Conservation (phyloP, 2,113 vertebrate genomes). For the Gymnorhina tibicen region DNA sequence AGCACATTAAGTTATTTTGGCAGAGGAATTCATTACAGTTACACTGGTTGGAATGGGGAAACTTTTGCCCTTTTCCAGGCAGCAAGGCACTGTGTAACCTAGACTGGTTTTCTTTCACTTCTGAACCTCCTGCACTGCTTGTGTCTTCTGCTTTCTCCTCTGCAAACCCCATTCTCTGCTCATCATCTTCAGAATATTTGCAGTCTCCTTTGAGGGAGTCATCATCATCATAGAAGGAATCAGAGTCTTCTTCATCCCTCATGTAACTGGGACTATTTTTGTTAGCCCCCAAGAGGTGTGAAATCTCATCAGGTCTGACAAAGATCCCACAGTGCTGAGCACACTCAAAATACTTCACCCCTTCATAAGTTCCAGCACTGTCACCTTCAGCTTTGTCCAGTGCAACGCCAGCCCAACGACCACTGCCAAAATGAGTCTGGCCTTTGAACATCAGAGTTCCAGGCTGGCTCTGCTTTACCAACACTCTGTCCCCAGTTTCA, state of each 20-base stretch:
- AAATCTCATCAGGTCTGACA: slow-evolving; percentile 62
- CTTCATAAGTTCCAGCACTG: slow-evolving; percentile 31
- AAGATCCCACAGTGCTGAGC: slow-evolving; percentile 50
- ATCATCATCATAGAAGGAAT: not conserved
- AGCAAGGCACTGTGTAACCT: not conserved
- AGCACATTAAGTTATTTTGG: not conserved
- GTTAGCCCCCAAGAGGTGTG: not conserved
- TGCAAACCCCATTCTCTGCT: not conserved
- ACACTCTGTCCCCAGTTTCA: slow-evolving; percentile 34
- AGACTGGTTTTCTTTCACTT: not conserved
- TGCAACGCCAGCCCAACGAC: slow-evolving; percentile 56
- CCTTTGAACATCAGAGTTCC: slow-evolving; percentile 54
- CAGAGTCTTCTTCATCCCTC: not conserved
- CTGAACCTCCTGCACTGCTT: not conserved
- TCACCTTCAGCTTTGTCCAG: slow-evolving; percentile 51
- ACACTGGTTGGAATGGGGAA: not conserved
- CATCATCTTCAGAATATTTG: not conserved
- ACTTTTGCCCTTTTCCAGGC: not conserved
- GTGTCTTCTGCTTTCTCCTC: not conserved
- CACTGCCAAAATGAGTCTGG: not conserved
- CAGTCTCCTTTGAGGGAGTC: not conserved
- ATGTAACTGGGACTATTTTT: not conserved
- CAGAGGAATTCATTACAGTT: not conserved
- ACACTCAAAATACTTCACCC: slow-evolving; percentile 52
- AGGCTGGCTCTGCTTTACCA: slow-evolving; percentile 49